Base-by-base conservation (phyloP, 64 coral and sea anemone species). In the Hydrozoanthus tunicans region DNA sequence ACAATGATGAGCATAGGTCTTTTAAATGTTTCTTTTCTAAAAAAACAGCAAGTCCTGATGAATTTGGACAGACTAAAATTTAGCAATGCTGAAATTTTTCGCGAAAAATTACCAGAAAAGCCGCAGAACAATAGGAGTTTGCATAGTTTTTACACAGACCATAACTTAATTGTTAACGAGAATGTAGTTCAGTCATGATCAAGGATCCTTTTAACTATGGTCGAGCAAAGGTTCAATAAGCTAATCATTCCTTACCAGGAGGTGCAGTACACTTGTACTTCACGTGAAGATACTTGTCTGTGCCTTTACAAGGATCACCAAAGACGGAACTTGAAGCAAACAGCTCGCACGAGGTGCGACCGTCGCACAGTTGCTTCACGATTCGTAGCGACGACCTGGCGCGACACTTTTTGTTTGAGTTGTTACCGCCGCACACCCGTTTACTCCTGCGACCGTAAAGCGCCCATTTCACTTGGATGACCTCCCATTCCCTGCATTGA, bases 231-330 rank as follows among this genome's bases (percentile, higher is more conserved):
- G 10, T 51, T 53, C 25, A 10, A 13, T 51, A 76, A 76, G 53
- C 12, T 0, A 13, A 52, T 52, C 43, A 6, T 59, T 12, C 6
- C 66, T 86, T 73, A 86, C 83, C 65, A 14, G 83, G n/a, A 14
- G 20, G 10, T 14, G 9, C 3, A 26, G 56, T 86, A 25, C 83
- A 86, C 68, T 60, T 51, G 55, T 60, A 86, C 9, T 58, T 74
- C 11, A 86, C 83, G 8, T 74, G 83, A 12, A 86, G 26, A 32
- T 86, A 86, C 25, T 86, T 86, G 9, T 6, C 27, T 7, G 56
- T 86, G 55, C 83, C 83, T 3, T 25, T 86, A 12, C 83, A 86
- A 12, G 83, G 83, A 58, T 86, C 56, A 20, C 83, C 83, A 59
- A 86, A 86, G 4, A 86, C 68, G n/a, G 56, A 59, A 20, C 11